Percentiles rank a stretch among this genome's conserved stretches.
phyloP scores from a whole-genome alignment of 2,888 invertebrate species.

The Dendrolimus pini region DNA sequence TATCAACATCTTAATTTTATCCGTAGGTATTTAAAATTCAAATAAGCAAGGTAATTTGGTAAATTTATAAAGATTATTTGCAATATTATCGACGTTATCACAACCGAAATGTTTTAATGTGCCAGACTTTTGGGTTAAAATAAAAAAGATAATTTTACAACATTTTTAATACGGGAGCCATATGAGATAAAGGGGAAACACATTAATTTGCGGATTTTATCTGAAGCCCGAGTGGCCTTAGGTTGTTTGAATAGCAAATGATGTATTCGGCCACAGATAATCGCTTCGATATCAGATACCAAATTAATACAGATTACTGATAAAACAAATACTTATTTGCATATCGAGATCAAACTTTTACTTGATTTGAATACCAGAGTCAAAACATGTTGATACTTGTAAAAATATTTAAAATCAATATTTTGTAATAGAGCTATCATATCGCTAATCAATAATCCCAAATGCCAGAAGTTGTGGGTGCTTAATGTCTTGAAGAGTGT shows the following conservation, averaged over 20 bases:
- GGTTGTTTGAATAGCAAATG: constrained; percentile 71
- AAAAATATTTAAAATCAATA: constrained; percentile 3
- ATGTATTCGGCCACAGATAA: constrained; percentile 59
- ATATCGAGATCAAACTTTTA: constrained; percentile 52
- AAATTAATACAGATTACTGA: constrained; percentile 61
- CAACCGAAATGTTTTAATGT: not conserved
- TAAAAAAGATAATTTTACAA: not conserved
- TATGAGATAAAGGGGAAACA: constrained; percentile 1
- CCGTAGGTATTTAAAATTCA: not conserved
- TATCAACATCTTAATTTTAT: not conserved
- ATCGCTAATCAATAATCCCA: no score
- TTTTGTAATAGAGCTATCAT: no score
- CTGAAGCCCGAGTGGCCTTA: constrained; percentile 25
- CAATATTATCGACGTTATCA: not conserved
- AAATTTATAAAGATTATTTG: not conserved
- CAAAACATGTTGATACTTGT: constrained; percentile 38
- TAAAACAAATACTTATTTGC: constrained; percentile 71
- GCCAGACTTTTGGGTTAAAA: not conserved
- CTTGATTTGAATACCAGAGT: constrained; percentile 26
- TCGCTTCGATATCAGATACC: constrained; percentile 51
- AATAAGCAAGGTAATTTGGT: not conserved
- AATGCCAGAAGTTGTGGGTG: no score
- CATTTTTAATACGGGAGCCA: not conserved
- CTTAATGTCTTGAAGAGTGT: no score
- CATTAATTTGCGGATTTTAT: constrained; percentile 20